phyloP scores from a whole-genome alignment of 2,113 vertebrate genomes.

The Bolborhynchus lineola region DNA sequence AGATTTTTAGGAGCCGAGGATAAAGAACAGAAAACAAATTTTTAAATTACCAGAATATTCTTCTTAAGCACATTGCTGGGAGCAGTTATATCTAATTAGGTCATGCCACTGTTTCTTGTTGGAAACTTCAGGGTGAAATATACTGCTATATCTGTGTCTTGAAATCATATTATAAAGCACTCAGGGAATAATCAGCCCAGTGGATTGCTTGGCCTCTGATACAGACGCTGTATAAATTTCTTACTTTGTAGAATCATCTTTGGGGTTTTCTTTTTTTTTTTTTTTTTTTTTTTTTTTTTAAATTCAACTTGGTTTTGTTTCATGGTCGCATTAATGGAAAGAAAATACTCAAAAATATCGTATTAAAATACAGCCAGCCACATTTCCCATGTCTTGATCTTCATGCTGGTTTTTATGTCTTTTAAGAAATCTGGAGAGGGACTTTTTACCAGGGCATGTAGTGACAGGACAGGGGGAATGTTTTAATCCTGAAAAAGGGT shows the following conservation, averaged over 20 bases:
- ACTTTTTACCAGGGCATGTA: neutral
- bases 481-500: neutral
- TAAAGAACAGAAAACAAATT: neutral
- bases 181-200: neutral
- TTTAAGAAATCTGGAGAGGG: neutral
- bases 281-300: neutral
- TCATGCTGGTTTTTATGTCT: neutral
- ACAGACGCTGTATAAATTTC: neutral
- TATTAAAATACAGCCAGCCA: neutral
- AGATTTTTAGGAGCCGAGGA: neutral
- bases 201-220: neutral
- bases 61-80: neutral
- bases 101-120: neutral
- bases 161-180: neutral
- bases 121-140: neutral
- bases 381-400: neutral
- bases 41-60: neutral
- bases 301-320: neutral
- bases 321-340: neutral
- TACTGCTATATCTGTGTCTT: neutral
- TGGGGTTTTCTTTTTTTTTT: too few species aligned
- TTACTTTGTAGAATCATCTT: neutral
- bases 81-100: neutral
- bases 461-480: neutral
- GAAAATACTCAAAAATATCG: neutral